Conservation (phyloP, 2,797 vertebrate genomes). For the Pelobates cultripes region DNA sequence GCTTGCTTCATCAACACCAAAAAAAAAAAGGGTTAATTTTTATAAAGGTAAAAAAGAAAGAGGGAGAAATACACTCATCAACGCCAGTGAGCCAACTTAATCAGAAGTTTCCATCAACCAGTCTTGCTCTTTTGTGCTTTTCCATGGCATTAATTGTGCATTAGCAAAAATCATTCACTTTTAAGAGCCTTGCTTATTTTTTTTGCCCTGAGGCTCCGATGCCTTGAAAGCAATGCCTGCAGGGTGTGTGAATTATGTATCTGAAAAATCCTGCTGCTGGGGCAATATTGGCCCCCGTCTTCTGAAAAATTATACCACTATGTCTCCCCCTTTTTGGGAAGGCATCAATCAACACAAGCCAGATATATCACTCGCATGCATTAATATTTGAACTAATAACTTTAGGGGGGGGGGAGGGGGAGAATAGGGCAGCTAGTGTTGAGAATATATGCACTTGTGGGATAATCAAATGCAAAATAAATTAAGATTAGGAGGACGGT, state of each 20-base stretch:
- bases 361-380: slow-evolving; percentile 95
- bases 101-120: slow-evolving; percentile 91
- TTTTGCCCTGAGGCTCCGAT: slow-evolving; percentile 96
- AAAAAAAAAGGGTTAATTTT: slow-evolving; percentile 42
- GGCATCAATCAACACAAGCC: slow-evolving; percentile 97
- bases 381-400: slow-evolving; percentile 99
- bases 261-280: slow-evolving; percentile 98
- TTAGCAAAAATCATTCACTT: slow-evolving; percentile 99
- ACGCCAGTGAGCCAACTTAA: slow-evolving; percentile 84
- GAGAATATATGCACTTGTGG: slow-evolving; percentile 73
- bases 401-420: slow-evolving; percentile 88
- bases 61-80: slow-evolving; percentile 69
- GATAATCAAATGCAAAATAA: slow-evolving; percentile 99
- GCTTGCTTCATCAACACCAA: slow-evolving; percentile 21
- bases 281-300: slow-evolving; percentile 93
- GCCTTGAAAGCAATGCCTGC: slow-evolving; percentile 99
- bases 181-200: slow-evolving; percentile 99
- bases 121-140: slow-evolving; percentile 88
- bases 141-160: slow-evolving; percentile 98
- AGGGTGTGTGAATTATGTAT: slow-evolving; percentile 99
- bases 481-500: slow-evolving; percentile 95
- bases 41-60: slow-evolving; percentile 31
- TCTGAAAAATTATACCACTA: slow-evolving; percentile 94
- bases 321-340: slow-evolving; percentile 98
- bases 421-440: slow-evolving; percentile 79